Evolutionary conservation across 1,140 invertebrate species (phyloP).

Genomic region (Bombyx mandarina): DNA sequence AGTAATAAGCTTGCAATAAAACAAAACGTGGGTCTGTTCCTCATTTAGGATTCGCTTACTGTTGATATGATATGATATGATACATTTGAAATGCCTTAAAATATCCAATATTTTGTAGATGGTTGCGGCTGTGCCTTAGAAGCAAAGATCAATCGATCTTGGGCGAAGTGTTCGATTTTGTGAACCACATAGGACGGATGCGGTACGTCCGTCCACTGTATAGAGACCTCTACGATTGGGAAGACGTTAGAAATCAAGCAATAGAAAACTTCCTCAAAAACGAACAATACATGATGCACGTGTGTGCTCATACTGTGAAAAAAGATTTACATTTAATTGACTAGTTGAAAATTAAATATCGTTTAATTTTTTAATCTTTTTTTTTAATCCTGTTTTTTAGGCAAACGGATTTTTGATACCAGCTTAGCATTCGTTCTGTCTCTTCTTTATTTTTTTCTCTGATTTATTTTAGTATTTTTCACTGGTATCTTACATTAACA

Average conservation of each 20-base stretch:
- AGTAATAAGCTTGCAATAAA: too few species aligned
- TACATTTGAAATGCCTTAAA: too few species aligned
- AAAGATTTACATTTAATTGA: slow-evolving; percentile 78
- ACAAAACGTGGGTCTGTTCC: too few species aligned
- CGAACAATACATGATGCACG: slow-evolving; percentile 86
- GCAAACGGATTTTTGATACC: too few species aligned
- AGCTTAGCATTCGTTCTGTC: too few species aligned
- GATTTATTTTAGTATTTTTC: too few species aligned
- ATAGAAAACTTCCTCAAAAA: slow-evolving; percentile 82
- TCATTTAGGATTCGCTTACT: too few species aligned
- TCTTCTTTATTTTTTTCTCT: too few species aligned
- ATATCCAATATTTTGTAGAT: slow-evolving; percentile 71
- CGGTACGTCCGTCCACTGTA: slow-evolving; percentile 92
- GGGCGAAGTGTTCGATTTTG: slow-evolving; percentile 79
- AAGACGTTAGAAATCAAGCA: slow-evolving; percentile 76
- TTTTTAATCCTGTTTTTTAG: too few species aligned
- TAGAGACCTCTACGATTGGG: slow-evolving; percentile 87
- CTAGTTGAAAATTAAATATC: slow-evolving; percentile 2
- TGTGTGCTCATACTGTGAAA: slow-evolving; percentile 79
- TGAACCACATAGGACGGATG: slow-evolving; percentile 89
- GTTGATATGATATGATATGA: too few species aligned
- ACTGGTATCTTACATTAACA: too few species aligned
- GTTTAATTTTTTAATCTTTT: too few species aligned
- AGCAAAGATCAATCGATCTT: slow-evolving; percentile 79
- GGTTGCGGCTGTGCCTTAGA: slow-evolving; percentile 84